Base-by-base conservation (phyloP, 2,888 invertebrate species). In the Drosophila nr. perissopoda region DNA sequence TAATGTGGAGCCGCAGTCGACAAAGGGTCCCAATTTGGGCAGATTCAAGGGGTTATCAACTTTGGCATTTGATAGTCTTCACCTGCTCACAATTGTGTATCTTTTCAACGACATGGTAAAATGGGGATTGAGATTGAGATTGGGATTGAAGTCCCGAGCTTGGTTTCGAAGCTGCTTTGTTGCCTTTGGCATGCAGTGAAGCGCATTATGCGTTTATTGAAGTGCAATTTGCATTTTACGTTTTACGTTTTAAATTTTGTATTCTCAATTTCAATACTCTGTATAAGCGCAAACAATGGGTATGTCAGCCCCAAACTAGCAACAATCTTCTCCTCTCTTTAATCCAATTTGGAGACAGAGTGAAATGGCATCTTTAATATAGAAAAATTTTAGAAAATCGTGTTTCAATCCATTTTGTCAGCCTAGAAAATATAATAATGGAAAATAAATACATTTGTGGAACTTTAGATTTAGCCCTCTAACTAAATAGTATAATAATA, bases 121-220 rank as follows among this genome's bases (percentile, higher is more conserved):
- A 16, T 18, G 10, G 27, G 13, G 2, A 33, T 53, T 4, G 1
- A 49, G 42, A 53, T 57, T 59, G 40, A 38, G 13, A 46, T 49
- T 58, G 53, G 49, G 49, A 31, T 13, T 16, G 16, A 27, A 46
- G 36, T 18, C 18, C 27, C 40, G 25, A 65, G n/a, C 49, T 40
- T 38, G 51, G 31, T 42, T 66, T 33, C n/a, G 29, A n/a, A 63
- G 52, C 51, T 58, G 62, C 74, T 81, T 59, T 71, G 58, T 80
- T 82, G 81, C 82, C 81, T 86, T 88, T 85, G 74, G 82, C 77
- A 66, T 72, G 74, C 74, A 83, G 48, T 75, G 84, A 70, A 82
- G 81, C 83, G 81, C 71, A 83, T 83, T 88, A 71, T 83, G 78
- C 86, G 81, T 81, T 81, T 75, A 79, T 74, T 83, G 71, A 75